Base-by-base conservation (phyloP, 2,797 vertebrate genomes). In the Gobionotothen gibberifrons region DNA sequence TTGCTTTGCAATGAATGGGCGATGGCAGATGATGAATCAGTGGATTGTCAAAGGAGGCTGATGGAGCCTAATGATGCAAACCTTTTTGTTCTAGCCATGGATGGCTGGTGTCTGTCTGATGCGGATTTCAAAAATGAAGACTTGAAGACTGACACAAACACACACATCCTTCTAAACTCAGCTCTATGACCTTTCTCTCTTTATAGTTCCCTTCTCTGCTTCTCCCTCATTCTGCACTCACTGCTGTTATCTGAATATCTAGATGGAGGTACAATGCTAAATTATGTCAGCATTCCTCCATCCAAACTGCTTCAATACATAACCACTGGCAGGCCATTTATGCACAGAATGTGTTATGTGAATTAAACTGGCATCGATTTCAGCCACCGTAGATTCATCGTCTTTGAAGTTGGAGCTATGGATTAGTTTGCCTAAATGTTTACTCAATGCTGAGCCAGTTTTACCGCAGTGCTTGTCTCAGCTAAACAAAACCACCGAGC, bases 21-120 rank as follows among this genome's bases (percentile, higher is more conserved):
- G 77, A 3, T 2, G 39, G 70, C 59, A 59, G 51, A 71, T 65
- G 72, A 81, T 71, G 82, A 73, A 43, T 74, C 74, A 49, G 55
- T 36, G 19, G 75, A 75, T 40, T 78, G 77, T 76, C 77, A 75
- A 58, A 67, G 68, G 47, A 63, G 73, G 55, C 59, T 74, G 74
- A 70, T 63, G 67, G 66, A 84, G 75, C 54, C 64, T 85, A 83
- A 89, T 87, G 89, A 88, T 68, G 62, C 65, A 32, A 46, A 62
- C 7, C 14, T 39, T 42, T 54, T 14, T 49, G 51, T 54, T 66
- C n/a, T 21, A 36, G 57, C 36, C 52, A 69, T 57, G 65, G 65
- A 63, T n/a, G 71, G 21, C 32, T 8, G 1, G 64, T 2, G 44
- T 54, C 26, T 53, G 66, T 69, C 52, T 69, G 47, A 55, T 60